phyloP scores from a whole-genome alignment of 2,797 vertebrate genomes.

The Phalanger gymnotis region DNA sequence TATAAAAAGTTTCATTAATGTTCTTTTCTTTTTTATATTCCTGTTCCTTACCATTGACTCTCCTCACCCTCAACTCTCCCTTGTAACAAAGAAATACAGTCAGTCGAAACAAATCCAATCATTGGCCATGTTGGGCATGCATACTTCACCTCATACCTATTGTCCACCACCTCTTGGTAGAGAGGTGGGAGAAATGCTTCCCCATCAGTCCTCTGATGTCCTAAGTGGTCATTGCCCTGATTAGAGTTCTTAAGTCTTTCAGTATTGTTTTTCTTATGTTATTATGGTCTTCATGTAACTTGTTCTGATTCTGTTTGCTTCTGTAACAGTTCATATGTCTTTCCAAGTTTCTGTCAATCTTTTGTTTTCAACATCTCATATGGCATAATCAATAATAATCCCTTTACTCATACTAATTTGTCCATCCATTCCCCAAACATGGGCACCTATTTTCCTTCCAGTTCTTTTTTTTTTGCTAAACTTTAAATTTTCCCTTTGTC shows the following conservation, averaged over 20 bases:
- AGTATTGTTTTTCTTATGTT: not conserved
- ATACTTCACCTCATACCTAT: not conserved
- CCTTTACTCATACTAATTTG: not conserved
- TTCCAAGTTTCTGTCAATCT: not conserved
- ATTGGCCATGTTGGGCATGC: not conserved
- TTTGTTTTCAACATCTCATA: not conserved
- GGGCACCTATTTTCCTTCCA: not conserved
- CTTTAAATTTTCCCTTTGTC: not conserved
- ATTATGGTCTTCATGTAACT: not conserved
- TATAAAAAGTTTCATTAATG: not conserved
- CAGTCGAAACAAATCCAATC: not conserved
- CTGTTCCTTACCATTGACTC: not conserved
- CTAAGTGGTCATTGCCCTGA: not conserved
- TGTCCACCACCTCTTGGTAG: not conserved
- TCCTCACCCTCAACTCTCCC: not conserved
- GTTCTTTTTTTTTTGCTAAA: not conserved
- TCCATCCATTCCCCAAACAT: not conserved
- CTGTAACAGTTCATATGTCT: not conserved
- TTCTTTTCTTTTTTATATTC: not conserved
- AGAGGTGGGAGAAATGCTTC: not conserved
- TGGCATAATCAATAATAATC: not conserved
- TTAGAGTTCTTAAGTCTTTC: not conserved
- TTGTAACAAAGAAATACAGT: not conserved
- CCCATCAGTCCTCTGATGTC: not conserved
- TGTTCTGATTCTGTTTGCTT: not conserved